A percentile compares a stretch with the other conserved stretches of the same genome.
Evolutionary conservation across 1,140 invertebrate genomes (phyloP).

Genomic region (Pseudoatta argentina): DNA sequence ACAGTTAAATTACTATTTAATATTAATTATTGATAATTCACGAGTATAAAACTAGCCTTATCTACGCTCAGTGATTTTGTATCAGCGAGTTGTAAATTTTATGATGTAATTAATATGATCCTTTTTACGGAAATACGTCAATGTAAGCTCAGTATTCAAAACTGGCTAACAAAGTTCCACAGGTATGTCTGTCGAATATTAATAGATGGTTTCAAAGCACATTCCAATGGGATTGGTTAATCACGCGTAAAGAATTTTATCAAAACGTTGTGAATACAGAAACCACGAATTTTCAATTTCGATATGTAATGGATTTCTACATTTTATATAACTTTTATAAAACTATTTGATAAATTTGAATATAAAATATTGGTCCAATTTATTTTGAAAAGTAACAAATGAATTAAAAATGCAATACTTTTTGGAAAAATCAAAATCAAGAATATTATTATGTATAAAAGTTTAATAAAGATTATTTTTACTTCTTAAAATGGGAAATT

Average conservation of each 20-base stretch:
- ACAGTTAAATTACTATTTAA: background rate
- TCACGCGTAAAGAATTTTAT: slow-evolving; percentile 32
- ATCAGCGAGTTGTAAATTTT: background rate
- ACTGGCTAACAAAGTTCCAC: slow-evolving; percentile 34
- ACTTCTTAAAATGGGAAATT: background rate
- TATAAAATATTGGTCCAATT: background rate
- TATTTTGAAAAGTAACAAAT: slow-evolving; percentile 5
- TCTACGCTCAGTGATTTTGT: background rate
- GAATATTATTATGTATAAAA: background rate
- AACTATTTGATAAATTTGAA: background rate
- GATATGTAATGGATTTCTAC: background rate
- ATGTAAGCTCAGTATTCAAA: slow-evolving; percentile 29
- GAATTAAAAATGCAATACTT: background rate
- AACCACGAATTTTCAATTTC: background rate
- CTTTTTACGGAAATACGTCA: slow-evolving; percentile 28
- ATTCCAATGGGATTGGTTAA: slow-evolving; percentile 34
- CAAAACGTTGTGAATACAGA: background rate
- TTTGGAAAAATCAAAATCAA: background rate
- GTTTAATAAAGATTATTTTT: background rate
- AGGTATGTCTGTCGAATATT: slow-evolving; percentile 38
- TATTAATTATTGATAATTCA: background rate
- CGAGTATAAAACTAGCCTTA: background rate
- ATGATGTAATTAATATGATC: background rate
- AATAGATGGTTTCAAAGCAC: slow-evolving; percentile 30
- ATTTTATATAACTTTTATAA: background rate